Conservation (phyloP, 2,888 invertebrate genomes). For the Alcis repandata region DNA sequence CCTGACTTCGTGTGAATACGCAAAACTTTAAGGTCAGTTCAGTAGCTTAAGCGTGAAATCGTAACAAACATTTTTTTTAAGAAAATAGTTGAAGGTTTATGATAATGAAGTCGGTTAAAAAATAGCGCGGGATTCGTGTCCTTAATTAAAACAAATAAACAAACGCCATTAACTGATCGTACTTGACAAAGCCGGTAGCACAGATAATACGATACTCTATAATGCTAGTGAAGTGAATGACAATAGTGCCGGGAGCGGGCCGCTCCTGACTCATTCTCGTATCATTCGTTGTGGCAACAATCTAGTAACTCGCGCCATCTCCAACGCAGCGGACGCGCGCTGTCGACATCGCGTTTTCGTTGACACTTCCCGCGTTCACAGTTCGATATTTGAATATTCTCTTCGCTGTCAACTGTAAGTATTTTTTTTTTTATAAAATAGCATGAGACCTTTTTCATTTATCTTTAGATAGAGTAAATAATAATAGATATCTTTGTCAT, state of each 20-base stretch:
- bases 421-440: not conserved
- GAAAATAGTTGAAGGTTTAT: no score
- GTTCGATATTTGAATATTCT: slow-evolving; percentile 30
- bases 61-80: no score
- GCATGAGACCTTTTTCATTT: not conserved
- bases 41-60: no score
- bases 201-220: slow-evolving; percentile 2
- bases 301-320: slow-evolving; percentile 63
- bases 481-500: no score
- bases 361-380: slow-evolving; percentile 42
- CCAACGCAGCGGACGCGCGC: slow-evolving; percentile 54
- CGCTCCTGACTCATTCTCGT: slow-evolving; percentile 1
- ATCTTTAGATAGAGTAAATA: not conserved
- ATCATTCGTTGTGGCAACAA: slow-evolving; percentile 51
- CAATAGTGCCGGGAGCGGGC: slow-evolving; percentile 10
- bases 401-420: slow-evolving; percentile 16
- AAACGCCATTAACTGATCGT: not conserved
- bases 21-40: no score
- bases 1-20: no score
- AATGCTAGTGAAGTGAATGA: not conserved
- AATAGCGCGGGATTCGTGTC: no score
- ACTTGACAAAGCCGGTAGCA: slow-evolving; percentile 1
- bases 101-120: no score
- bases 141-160: slow-evolving; percentile 12
- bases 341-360: slow-evolving; percentile 47